Base-by-base conservation (phyloP, 2,113 vertebrate genomes). In the Electrona antarctica region DNA sequence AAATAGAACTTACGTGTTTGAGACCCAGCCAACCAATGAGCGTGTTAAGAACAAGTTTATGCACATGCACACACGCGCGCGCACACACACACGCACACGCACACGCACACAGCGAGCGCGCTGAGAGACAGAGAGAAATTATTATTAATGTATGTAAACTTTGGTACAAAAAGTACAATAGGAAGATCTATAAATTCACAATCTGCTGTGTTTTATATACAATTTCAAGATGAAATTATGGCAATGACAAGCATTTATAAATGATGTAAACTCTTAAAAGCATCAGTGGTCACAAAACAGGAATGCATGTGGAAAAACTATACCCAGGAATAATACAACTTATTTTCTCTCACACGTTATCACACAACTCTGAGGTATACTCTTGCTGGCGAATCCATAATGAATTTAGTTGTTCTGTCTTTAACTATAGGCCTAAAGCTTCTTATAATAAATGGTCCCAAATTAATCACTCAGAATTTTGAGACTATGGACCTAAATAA, bases 241-340 rank as follows among this genome's bases (percentile, higher is more conserved):
- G 67, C 50, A 73, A 71, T 61, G 41, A 82, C 12, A 78, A 49
- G 45, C 48, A 68, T 82, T 80, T 78, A 77, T 59, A 67, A 75
- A 69, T 29, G 46, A 77, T 10, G 8, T 56, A 56, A 41, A 41
- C 33, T 73, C 78, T 80, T 46, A 79, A 59, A 80, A 76, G 8
- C 7, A 71, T 62, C 62, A 80, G 77, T 83, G 77, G 81, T 85
- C 75, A 75, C 55, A 76, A 86, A 63, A 81, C 74, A 89, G 83
- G 87, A 89, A 89, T 89, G 87, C 79, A 79, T 65, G 52, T 84
- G 69, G 57, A 72, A 7, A 60, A 69, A 69, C 33, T 49, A 54
- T 78, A 45, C 79, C 74, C 33, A 85, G 73, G 66, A 67, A 21
- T 63, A 71, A 77, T 76, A 73, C 51, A 77, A 71, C 12, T 74